These are phyloP conservation scores for Clytia hemisphaerica DNA, from an alignment of 30 jellyfish, hydroid and myxozoan genomes.

Conservation along the genomic window DNA sequence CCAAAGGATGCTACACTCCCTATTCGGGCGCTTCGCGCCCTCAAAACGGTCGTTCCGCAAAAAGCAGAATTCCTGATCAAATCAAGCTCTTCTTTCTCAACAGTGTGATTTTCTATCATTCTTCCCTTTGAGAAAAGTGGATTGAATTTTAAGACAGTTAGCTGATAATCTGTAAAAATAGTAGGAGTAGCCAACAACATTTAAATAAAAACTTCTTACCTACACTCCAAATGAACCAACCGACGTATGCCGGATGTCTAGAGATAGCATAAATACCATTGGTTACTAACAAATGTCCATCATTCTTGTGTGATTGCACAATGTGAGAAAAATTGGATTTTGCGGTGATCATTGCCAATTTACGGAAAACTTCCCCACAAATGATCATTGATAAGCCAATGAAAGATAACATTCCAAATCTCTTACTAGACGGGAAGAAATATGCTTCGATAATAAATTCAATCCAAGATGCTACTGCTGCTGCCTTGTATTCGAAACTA, in stretches of 20 bases:
- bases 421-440: conserved; percentile 46
- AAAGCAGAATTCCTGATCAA: too few species aligned
- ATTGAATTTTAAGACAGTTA: background rate
- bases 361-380: conserved; percentile 62
- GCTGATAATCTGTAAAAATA: too few species aligned
- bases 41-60: too few species aligned
- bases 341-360: conserved; percentile 79
- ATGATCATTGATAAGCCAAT: conserved; percentile 55
- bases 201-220: conserved; percentile 41
- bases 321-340: conserved; percentile 71
- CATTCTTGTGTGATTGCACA: conserved; percentile 50
- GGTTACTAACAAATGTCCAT: conserved; percentile 64
- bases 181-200: background rate
- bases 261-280: conserved; percentile 62
- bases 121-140: background rate
- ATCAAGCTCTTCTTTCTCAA: too few species aligned
- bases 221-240: conserved; percentile 92
- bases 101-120: too few species aligned
- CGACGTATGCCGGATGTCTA: conserved; percentile 93
- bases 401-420: background rate
- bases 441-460: conserved; percentile 52
- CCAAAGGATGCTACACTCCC: too few species aligned
- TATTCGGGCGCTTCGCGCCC: too few species aligned
- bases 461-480: conserved; percentile 41
- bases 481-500: conserved; percentile 70